These are phyloP conservation scores for Coregonus ussuriensis DNA, from an alignment of 2,797 vertebrate genomes.

Conservation along the genomic window DNA sequence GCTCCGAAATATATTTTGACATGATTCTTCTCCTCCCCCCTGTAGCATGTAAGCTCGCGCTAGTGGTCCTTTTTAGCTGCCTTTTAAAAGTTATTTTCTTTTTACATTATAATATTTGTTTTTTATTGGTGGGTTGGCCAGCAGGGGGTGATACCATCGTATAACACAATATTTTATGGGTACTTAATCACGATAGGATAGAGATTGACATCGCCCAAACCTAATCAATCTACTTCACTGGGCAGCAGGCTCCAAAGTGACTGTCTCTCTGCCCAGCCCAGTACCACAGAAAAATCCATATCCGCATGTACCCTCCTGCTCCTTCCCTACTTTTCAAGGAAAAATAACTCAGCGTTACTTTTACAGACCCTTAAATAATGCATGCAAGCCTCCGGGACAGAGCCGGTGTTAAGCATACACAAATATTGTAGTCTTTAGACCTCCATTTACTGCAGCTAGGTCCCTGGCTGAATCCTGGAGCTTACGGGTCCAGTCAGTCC, in stretches of 20 bases:
- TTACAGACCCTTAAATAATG: slow-evolving; percentile 61
- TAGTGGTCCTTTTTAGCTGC: no score
- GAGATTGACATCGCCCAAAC: no score
- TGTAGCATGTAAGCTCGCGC: no score
- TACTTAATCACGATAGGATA: no score
- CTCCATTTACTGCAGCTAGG: not conserved
- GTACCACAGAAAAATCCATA: slow-evolving; percentile 4
- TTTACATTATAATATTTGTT: no score
- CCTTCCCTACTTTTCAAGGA: slow-evolving; percentile 13
- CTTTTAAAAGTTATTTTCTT: no score
- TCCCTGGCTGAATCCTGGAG: not conserved
- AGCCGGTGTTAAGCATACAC: not conserved
- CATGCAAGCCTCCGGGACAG: slow-evolving; percentile 44
- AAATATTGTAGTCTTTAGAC: not conserved
- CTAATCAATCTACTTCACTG: slow-evolving; percentile 3
- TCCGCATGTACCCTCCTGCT: slow-evolving; percentile 22
- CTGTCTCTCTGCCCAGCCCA: slow-evolving; percentile 14
- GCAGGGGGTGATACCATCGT: no score
- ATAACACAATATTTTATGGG: no score
- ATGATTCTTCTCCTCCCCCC: no score
- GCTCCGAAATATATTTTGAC: no score
- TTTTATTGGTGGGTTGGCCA: no score
- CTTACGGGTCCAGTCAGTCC: not conserved
- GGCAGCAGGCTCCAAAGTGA: not conserved
- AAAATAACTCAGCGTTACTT: slow-evolving; percentile 32